Evolutionary conservation across 2,888 invertebrate species (phyloP), one percentile per base, ranked within the genome.

Genomic region (Sminthurides aquaticus): DNA sequence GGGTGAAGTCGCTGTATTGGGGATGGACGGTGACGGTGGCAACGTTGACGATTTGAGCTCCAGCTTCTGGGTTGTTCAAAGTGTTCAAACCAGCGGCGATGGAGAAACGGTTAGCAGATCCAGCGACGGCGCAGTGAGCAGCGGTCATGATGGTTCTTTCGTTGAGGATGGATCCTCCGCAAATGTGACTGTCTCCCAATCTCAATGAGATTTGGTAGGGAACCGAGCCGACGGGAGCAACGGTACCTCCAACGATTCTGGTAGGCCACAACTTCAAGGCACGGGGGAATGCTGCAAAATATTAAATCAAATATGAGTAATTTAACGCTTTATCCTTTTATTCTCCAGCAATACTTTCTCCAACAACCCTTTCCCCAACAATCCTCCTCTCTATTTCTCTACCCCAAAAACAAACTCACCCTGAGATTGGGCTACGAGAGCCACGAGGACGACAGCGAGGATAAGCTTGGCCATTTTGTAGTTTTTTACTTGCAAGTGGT

Each of bases 151-250:
- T 49, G 29, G n/a, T 22, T 22, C 2, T 52, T 1, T 26, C n/a
- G 27, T 43, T 20, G 52, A 49, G 22, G 49, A 64, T 64, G 22
- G 64, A 64, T 2, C 64, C 64, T 22, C 64, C 64, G 25, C 64
- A 64, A 57, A 59, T 49, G 48, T 64, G 64, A 28, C 57, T 2
- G 25, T 29, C 49, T 24, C 15, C 18, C 28, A 29, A 59, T n/a
- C 48, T 18, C 3, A 64, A n/a, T n/a, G 59, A 54, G 48, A 64
- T 55, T 29, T 64, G 64, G 25, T 64, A 48, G 8, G 64, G 64
- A 27, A 54, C 48, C 29, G 24, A 18, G 20, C 55, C 55, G 1
- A 20, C 3, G 2, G 25, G 3, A 5, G 59, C 60, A 20, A 26
- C 49, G 1, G 29, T 26, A 3, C 64, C 64, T 25, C 64, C 64